Evolutionary conservation across 2,888 invertebrate species (phyloP).

Genomic region (Azorinus chamasolen): DNA sequence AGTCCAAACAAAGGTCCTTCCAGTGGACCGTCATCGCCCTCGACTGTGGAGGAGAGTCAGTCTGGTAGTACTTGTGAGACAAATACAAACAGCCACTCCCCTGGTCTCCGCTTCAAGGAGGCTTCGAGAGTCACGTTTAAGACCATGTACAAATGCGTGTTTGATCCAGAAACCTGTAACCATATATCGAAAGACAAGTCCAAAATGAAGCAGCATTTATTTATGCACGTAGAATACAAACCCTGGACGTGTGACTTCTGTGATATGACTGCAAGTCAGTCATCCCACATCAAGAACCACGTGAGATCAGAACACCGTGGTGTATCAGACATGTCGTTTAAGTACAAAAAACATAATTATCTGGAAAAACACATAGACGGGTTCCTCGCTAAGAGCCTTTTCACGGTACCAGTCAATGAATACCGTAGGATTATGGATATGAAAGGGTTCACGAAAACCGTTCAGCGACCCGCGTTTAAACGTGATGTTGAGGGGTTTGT

Average conservation of each 20-base stretch:
- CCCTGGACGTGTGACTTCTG: constrained; percentile 65
- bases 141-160: constrained; percentile 64
- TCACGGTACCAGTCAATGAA: constrained; percentile 61
- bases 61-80: no score
- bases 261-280: constrained; percentile 63
- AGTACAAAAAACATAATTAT: constrained; percentile 61
- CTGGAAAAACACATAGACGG: constrained; percentile 63
- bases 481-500: constrained; percentile 49
- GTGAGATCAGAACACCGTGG: constrained; percentile 56
- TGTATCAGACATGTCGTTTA: constrained; percentile 49
- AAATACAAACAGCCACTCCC: no score
- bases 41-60: background rate
- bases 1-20: background rate
- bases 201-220: constrained; percentile 65
- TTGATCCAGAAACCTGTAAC: constrained; percentile 62
- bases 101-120: constrained; percentile 31
- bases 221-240: constrained; percentile 65
- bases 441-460: constrained; percentile 56
- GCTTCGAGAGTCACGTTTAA: constrained; percentile 54
- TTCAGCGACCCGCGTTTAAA: constrained; percentile 27
- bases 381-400: constrained; percentile 56
- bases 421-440: constrained; percentile 60
- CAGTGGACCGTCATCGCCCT: background rate
- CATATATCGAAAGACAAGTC: constrained; percentile 67
- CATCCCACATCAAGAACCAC: constrained; percentile 63